phyloP scores from a whole-genome alignment of 2,797 vertebrate species.

The Gouania willdenowi region DNA sequence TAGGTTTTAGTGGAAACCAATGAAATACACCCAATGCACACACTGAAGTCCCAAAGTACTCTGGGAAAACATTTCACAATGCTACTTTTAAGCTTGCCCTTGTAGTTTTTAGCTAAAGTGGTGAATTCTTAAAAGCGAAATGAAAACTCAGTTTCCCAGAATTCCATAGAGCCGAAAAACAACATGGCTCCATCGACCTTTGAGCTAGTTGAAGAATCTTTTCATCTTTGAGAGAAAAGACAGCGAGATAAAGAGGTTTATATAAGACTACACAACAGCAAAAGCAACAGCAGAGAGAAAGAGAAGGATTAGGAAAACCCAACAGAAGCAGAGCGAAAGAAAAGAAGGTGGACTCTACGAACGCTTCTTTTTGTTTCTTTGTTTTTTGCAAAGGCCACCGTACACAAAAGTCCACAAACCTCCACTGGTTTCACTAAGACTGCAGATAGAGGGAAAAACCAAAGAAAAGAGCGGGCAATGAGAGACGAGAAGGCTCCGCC shows the following conservation, averaged over 20 bases:
- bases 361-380: constrained; percentile 34
- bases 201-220: constrained; percentile 99
- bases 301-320: constrained; percentile 66
- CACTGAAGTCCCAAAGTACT: no score
- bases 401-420: constrained; percentile 98
- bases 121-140: constrained; percentile 64
- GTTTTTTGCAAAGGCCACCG: constrained; percentile 89
- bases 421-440: constrained; percentile 99
- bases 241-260: constrained; percentile 81
- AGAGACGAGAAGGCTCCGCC: constrained; percentile 1
- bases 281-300: constrained; percentile 90
- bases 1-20: no score
- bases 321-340: constrained; percentile 92
- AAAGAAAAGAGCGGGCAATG: constrained; percentile 48
- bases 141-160: constrained; percentile 88
- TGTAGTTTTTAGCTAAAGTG: constrained; percentile 50
- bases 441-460: constrained; percentile 69
- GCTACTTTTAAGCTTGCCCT: constrained; percentile 74
- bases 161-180: constrained; percentile 88
- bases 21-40: no score
- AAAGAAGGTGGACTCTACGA: constrained; percentile 92
- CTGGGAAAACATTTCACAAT: no score
- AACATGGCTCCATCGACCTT: constrained; percentile 96
- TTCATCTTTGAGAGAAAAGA: constrained; percentile 90
- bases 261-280: constrained; percentile 94